These are phyloP conservation scores for Orthonyx spaldingii DNA, from an alignment of 2,113 vertebrate species.

Conservation along the genomic window DNA sequence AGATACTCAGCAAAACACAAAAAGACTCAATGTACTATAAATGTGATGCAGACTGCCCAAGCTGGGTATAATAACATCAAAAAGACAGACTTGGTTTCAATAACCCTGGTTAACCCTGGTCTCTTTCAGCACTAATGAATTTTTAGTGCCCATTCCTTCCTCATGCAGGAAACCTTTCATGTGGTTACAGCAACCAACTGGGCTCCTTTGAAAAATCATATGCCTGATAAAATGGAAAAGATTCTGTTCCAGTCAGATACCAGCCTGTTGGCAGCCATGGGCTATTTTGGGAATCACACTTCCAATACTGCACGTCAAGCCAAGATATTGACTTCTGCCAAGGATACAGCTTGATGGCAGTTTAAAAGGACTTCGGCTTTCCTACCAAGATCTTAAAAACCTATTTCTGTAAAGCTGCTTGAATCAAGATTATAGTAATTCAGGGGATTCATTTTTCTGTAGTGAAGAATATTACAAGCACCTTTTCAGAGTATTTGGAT, in stretches of 20 bases:
- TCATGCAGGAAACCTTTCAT: neutral
- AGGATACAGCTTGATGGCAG: neutral
- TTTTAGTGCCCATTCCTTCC: neutral
- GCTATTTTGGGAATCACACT: constrained; percentile 19
- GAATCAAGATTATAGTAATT: neutral
- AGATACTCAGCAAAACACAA: neutral
- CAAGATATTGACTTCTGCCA: neutral
- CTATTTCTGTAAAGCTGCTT: neutral
- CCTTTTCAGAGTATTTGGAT: neutral
- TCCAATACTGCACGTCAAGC: neutral
- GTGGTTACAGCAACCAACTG: neutral
- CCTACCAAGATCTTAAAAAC: neutral
- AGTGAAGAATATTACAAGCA: neutral
- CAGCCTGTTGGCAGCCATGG: neutral
- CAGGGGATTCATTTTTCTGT: neutral
- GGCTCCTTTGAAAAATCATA: neutral
- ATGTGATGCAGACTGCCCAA: neutral
- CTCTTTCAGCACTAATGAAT: neutral
- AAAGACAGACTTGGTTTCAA: neutral
- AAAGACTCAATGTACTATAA: neutral
- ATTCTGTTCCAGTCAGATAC: neutral
- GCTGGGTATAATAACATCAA: neutral
- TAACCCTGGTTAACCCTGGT: neutral
- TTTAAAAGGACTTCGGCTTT: neutral
- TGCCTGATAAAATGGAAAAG: constrained; percentile 1